A percentile compares a stretch with the other conserved stretches of the same genome.
Conservation (phyloP, 2,888 invertebrate genomes). For the Villa cingulata region DNA sequence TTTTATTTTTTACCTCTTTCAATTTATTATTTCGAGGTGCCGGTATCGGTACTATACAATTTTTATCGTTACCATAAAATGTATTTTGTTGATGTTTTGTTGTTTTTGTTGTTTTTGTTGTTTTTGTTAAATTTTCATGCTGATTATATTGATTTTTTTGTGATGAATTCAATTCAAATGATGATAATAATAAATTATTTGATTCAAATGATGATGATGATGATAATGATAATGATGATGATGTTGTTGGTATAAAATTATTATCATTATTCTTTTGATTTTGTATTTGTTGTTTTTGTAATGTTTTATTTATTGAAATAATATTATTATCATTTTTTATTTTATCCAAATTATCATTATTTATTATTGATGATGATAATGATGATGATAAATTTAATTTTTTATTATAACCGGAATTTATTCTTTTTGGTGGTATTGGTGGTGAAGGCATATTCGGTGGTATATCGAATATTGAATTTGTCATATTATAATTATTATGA, state of each 20-base stretch:
- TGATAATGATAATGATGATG: not conserved
- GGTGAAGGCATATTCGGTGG: slow-evolving; percentile 34
- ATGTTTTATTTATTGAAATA: slow-evolving; percentile 21
- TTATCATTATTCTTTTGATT: too few relatives aligned
- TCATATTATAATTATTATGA: not conserved
- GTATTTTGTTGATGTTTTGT: too few relatives aligned
- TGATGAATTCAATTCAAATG: too few relatives aligned
- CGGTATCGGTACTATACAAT: slow-evolving; percentile 24
- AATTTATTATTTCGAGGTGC: slow-evolving; percentile 16
- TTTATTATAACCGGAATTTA: slow-evolving; percentile 1
- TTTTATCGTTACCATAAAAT: not conserved
- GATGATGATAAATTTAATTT: not conserved
- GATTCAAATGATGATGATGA: too few relatives aligned
- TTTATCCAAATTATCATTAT: too few relatives aligned
- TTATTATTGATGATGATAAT: not conserved
- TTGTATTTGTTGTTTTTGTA: slow-evolving; percentile 24
- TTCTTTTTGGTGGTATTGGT: slow-evolving; percentile 29
- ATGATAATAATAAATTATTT: not conserved
- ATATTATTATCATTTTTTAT: slow-evolving; percentile 15
- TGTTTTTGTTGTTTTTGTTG: too few relatives aligned
- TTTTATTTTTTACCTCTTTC: slow-evolving; percentile 10
- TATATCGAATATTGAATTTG: slow-evolving; percentile 22
- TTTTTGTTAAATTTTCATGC: too few relatives aligned
- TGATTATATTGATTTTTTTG: too few relatives aligned
- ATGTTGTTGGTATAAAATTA: slow-evolving; percentile 19